These are phyloP conservation scores for Dicentrarchus labrax DNA, from an alignment of 2,113 vertebrate genomes.

Conservation along the genomic window DNA sequence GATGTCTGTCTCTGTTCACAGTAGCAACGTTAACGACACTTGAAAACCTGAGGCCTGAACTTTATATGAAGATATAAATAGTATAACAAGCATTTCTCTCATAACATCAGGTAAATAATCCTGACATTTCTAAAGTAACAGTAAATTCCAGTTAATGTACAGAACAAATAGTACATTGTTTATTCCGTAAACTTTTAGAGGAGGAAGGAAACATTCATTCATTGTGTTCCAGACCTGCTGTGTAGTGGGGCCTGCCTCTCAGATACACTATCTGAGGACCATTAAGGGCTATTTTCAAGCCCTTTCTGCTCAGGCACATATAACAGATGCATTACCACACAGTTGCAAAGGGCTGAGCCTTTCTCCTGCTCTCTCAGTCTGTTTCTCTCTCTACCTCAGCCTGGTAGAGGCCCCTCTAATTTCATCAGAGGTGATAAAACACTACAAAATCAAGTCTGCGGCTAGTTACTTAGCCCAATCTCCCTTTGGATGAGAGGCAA, in stretches of 20 bases:
- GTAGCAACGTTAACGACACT: background rate
- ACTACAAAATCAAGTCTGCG: conserved; percentile 78
- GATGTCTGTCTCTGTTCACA: background rate
- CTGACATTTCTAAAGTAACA: background rate
- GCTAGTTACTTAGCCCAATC: conserved; percentile 82
- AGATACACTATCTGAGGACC: conserved; percentile 35
- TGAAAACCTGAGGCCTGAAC: background rate
- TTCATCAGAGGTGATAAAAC: conserved; percentile 84
- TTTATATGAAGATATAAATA: background rate
- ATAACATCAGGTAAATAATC: background rate
- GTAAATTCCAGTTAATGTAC: background rate
- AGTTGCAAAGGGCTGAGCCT: conserved; percentile 37
- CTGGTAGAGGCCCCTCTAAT: conserved; percentile 71
- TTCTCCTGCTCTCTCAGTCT: conserved; percentile 29
- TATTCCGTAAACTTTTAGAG: conserved; percentile 19
- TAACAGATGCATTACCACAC: conserved; percentile 52
- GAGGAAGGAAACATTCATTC: conserved; percentile 47
- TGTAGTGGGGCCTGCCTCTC: conserved; percentile 25
- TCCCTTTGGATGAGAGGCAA: conserved; percentile 77
- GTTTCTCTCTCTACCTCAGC: conserved; percentile 34
- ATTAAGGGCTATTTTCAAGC: conserved; percentile 44
- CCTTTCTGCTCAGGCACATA: conserved; percentile 40
- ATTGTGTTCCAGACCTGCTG: conserved; percentile 35
- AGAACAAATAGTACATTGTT: conserved; percentile 4
- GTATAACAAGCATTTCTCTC: background rate